phyloP scores from a whole-genome alignment of 2,888 invertebrate species.

The Cryptus viduatorius region DNA sequence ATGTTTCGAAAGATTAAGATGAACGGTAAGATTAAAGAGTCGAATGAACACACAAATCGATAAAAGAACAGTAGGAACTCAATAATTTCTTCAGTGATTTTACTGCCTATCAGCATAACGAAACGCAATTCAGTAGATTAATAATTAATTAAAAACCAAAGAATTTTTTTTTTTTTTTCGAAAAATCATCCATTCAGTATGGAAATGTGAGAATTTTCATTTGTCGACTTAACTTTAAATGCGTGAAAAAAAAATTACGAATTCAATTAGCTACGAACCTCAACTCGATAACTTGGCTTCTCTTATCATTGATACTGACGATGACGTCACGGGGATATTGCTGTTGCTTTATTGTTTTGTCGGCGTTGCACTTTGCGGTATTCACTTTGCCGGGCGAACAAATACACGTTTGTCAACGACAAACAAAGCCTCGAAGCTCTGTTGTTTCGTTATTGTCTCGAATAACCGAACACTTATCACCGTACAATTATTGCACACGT shows the following conservation, averaged over 20 bases:
- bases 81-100: too few species aligned
- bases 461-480: constrained; percentile 5
- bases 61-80: too few species aligned
- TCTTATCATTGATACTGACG: constrained; percentile 80
- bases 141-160: too few species aligned
- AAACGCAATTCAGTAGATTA: too few species aligned
- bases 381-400: constrained; percentile 79
- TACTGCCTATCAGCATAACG: too few species aligned
- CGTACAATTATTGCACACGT: background rate
- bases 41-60: too few species aligned
- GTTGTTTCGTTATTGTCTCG: background rate
- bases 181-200: too few species aligned
- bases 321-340: constrained; percentile 78
- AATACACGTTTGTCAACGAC: constrained; percentile 14
- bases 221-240: too few species aligned
- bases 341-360: constrained; percentile 76
- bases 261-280: constrained; percentile 72
- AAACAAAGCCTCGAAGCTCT: background rate
- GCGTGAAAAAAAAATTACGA: background rate
- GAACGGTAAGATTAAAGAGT: too few species aligned
- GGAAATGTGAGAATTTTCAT: too few species aligned
- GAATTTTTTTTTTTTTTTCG: too few species aligned
- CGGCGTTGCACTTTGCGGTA: constrained; percentile 78
- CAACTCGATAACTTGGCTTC: constrained; percentile 78
- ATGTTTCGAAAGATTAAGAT: too few species aligned